Percentiles rank a stretch among this genome's conserved stretches.
These are phyloP conservation scores for Lycodopsis pacificus DNA, from an alignment of 2,797 vertebrate species.

Conservation along the genomic window DNA sequence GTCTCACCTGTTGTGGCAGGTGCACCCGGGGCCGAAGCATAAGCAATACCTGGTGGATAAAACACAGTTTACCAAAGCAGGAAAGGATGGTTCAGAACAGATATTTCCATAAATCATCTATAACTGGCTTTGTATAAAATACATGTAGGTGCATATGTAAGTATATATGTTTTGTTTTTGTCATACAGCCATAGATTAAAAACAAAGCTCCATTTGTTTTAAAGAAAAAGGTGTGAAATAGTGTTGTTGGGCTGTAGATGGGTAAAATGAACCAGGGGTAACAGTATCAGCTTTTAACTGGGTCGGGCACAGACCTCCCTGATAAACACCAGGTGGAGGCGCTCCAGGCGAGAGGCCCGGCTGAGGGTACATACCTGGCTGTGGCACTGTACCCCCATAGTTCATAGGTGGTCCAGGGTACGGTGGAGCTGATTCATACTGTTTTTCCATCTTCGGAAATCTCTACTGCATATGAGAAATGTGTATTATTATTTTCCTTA, in stretches of 20 bases:
- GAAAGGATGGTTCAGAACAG: not conserved
- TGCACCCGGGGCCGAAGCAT: not conserved
- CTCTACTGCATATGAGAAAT: constrained; percentile 15
- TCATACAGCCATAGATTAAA: not conserved
- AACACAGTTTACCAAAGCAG: constrained; percentile 12
- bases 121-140: not conserved
- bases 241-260: not conserved
- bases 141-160: not conserved
- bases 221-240: not conserved
- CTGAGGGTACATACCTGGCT: constrained; percentile 41
- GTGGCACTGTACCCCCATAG: constrained; percentile 42
- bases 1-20: constrained; percentile 53
- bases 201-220: not conserved
- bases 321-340: constrained; percentile 57
- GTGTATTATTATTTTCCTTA: not conserved
- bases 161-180: no score
- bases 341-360: not conserved
- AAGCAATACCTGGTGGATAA: constrained; percentile 35
- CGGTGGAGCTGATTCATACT: constrained; percentile 65
- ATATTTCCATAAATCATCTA: not conserved
- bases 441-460: constrained; percentile 70
- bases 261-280: not conserved
- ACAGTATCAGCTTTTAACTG: not conserved
- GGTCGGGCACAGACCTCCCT: constrained; percentile 61
- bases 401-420: constrained; percentile 70